These are phyloP conservation scores for Erethizon dorsatum DNA, from an alignment of 2,797 vertebrate genomes.

Conservation along the genomic window DNA sequence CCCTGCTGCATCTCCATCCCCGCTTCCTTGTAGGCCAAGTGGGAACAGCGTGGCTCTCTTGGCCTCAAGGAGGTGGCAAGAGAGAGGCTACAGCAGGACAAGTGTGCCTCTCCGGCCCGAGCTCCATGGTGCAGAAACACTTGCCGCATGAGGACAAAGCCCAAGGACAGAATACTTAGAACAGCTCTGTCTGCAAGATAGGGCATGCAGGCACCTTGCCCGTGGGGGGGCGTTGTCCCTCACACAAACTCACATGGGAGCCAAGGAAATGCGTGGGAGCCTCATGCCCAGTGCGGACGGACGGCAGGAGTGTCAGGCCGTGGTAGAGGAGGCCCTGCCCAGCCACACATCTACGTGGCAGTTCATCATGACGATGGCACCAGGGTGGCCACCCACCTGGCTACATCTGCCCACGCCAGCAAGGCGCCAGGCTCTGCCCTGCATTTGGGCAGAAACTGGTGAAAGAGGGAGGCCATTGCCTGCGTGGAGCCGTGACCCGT, in stretches of 20 bases:
- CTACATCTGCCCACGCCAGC: fast-evolving
- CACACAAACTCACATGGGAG: not conserved
- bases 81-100: not conserved
- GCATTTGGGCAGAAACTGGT: fast-evolving
- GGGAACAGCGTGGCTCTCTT: too few species aligned
- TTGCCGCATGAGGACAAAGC: not conserved
- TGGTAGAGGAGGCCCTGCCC: not conserved
- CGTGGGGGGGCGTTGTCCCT: not conserved
- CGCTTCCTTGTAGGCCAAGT: not conserved
- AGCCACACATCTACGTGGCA: not conserved
- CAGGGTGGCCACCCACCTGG: not conserved
- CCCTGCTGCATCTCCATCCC: not conserved
- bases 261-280: not conserved
- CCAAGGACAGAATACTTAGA: not conserved
- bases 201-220: not conserved
- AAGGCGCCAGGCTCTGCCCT: not conserved
- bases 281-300: not conserved
- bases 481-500: fast-evolving
- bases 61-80: not conserved
- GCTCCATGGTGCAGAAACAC: not conserved
- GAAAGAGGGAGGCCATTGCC: not conserved
- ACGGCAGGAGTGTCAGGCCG: not conserved
- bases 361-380: not conserved
- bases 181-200: not conserved
- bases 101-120: not conserved